Conservation (phyloP, 2,797 vertebrate species). For the Crossoptilon crossoptilon region DNA sequence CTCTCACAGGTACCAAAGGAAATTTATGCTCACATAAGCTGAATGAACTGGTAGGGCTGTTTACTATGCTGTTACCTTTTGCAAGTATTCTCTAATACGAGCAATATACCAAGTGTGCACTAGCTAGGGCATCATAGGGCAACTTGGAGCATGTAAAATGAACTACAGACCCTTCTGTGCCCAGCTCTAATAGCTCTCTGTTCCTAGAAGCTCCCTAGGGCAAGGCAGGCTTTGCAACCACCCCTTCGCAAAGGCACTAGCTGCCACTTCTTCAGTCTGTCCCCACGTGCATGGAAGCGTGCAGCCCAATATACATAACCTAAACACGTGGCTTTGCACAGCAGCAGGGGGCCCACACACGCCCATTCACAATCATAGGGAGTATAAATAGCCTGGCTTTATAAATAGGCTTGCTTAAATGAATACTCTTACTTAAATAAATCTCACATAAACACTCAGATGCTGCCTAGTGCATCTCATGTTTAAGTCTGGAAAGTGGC, state of each 20-base stretch:
- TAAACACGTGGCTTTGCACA: conserved; percentile 25
- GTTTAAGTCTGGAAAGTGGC: conserved; percentile 17
- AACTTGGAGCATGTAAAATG: not conserved
- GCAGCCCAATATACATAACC: conserved; percentile 31
- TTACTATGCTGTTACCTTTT: not conserved
- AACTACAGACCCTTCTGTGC: not conserved
- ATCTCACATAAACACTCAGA: not conserved
- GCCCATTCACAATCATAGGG: conserved; percentile 11
- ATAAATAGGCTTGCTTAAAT: conserved; percentile 56
- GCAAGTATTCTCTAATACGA: not conserved
- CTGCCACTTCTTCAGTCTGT: not conserved
- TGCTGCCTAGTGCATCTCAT: not conserved
- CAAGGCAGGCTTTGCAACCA: not conserved
- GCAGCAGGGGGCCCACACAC: conserved; percentile 32
- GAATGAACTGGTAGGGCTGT: not conserved
- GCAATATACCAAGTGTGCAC: not conserved
- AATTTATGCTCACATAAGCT: not conserved
- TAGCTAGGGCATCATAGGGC: not conserved
- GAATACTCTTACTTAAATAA: conserved; percentile 50
- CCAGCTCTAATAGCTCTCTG: not conserved
- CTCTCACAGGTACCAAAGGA: not conserved
- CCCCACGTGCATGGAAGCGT: not conserved
- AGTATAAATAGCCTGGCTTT: not conserved
- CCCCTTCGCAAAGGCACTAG: not conserved
- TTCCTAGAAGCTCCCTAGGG: not conserved